phyloP scores from a whole-genome alignment of 1,140 invertebrate species.

The Drosophila micromelanica region DNA sequence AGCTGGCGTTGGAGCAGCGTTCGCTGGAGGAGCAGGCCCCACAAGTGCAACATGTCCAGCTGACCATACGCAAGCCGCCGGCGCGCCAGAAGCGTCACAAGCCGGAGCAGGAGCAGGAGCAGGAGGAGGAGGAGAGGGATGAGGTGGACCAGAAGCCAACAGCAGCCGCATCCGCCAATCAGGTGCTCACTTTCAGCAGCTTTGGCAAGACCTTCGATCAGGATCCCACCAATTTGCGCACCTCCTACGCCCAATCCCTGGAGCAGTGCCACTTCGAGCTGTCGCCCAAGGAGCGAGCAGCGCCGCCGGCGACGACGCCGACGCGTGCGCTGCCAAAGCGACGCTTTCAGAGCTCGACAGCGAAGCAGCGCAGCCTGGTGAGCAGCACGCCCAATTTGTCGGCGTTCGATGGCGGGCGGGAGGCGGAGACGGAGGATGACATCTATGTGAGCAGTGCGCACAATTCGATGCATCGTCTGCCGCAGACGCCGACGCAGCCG shows the following conservation, averaged over 20 bases:
- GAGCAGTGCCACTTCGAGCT: slow-evolving; percentile 76
- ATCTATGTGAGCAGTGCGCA: slow-evolving; percentile 78
- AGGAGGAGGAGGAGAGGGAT: neutral
- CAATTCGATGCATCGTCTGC: slow-evolving; percentile 86
- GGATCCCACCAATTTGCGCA: slow-evolving; percentile 79
- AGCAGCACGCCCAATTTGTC: slow-evolving; percentile 88
- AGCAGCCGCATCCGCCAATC: neutral
- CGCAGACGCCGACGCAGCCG: slow-evolving; percentile 72
- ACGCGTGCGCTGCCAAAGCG: slow-evolving; percentile 62
- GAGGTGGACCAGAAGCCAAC: neutral
- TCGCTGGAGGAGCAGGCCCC: slow-evolving; percentile 8
- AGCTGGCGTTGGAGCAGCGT: neutral
- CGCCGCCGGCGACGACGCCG: neutral
- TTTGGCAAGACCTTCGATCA: slow-evolving; percentile 79
- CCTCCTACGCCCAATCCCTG: slow-evolving; percentile 76
- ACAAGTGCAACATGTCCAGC: slow-evolving; percentile 68
- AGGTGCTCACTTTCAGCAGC: slow-evolving; percentile 47
- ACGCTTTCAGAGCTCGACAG: slow-evolving; percentile 71
- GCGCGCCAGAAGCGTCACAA: slow-evolving; percentile 42
- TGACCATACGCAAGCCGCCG: slow-evolving; percentile 73
- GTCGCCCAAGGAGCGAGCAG: slow-evolving; percentile 26
- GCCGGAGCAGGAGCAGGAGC: neutral
- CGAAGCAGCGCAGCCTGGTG: slow-evolving; percentile 85
- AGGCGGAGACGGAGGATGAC: slow-evolving; percentile 68
- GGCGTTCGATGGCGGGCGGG: slow-evolving; percentile 81